These are phyloP conservation scores for Oithona nana DNA, from an alignment of 2,888 invertebrate species.

Conservation along the genomic window DNA sequence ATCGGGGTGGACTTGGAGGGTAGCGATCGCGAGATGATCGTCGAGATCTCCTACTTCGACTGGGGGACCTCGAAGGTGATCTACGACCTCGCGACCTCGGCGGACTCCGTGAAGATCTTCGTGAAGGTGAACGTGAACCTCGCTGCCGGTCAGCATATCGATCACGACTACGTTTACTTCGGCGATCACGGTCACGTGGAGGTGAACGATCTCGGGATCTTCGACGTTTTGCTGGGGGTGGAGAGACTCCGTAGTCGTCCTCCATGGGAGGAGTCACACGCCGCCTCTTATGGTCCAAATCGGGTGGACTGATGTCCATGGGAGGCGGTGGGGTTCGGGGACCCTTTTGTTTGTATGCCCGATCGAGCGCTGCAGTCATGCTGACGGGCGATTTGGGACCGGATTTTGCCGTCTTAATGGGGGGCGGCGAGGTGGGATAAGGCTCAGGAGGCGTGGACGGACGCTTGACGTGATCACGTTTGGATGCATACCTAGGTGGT, in stretches of 20 bases:
- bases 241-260: not conserved
- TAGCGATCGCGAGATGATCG: not conserved
- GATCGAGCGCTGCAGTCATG: not conserved
- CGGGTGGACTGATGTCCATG: not conserved
- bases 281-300: not conserved
- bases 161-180: not conserved
- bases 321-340: not conserved
- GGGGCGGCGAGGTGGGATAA: not conserved
- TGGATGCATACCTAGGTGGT: not conserved
- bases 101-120: not conserved
- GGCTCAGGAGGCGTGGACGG: conserved; percentile 4
- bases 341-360: not conserved
- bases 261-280: not conserved
- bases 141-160: not conserved
- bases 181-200: not conserved
- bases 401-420: no score
- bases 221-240: not conserved
- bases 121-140: not conserved
- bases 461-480: not conserved
- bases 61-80: conserved; percentile 10
- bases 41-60: not conserved
- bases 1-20: not conserved
- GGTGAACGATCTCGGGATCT: not conserved
- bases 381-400: not conserved
- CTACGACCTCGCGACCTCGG: conserved; percentile 18